These are phyloP conservation scores for Megaptera novaeangliae DNA, from an alignment of 2,113 vertebrate species.

Conservation along the genomic window DNA sequence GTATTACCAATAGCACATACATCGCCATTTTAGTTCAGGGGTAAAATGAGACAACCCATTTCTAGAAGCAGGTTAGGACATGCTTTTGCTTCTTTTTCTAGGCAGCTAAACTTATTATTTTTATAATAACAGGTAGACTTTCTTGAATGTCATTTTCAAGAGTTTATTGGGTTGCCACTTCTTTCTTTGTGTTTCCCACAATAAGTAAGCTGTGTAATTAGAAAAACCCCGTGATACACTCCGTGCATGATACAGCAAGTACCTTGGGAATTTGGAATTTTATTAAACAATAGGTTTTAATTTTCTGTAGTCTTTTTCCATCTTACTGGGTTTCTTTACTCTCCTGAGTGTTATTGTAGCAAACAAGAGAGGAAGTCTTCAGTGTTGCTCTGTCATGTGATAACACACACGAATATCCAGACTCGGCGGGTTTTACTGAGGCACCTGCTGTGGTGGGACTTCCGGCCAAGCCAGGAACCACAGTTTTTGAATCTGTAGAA, in stretches of 20 bases:
- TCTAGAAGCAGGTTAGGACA: not conserved
- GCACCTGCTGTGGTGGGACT: not conserved
- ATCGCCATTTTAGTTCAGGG: fast-evolving
- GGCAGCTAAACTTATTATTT: not conserved
- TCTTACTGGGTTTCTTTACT: not conserved
- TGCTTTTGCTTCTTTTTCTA: not conserved
- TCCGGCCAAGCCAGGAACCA: not conserved
- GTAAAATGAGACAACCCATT: not conserved
- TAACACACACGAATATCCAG: fast-evolving
- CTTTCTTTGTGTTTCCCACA: not conserved
- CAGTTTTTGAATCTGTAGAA: not conserved
- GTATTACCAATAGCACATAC: fast-evolving
- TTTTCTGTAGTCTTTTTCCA: not conserved
- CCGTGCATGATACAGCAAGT: not conserved
- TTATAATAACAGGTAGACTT: not conserved
- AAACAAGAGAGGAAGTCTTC: not conserved
- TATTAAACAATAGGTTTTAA: not conserved
- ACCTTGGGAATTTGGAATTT: not conserved
- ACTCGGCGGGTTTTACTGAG: not conserved
- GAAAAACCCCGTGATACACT: fast-evolving
- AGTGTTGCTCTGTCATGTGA: fast-evolving
- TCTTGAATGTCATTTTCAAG: not conserved
- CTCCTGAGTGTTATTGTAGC: too few species aligned
- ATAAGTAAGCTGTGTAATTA: too few species aligned
- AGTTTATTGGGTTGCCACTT: too few species aligned